Percentiles rank a stretch among this genome's conserved stretches.
Evolutionary conservation across 2,888 invertebrate genomes (phyloP).

Genomic region (Ametastegia equiseti): DNA sequence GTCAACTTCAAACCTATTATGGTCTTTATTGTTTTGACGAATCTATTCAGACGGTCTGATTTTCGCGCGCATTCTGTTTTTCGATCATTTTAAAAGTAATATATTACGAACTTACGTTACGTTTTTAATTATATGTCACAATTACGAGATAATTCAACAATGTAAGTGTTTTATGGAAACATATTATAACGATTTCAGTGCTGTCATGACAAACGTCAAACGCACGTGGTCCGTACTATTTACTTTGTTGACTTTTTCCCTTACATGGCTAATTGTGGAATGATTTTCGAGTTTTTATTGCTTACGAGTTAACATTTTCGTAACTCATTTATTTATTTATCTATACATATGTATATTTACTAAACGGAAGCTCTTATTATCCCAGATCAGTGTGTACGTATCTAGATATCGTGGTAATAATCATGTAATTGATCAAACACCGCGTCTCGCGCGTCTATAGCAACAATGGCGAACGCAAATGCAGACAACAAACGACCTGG

Average conservation of each 20-base stretch:
- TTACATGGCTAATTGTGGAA: too few relatives aligned
- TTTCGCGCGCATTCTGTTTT: neutral
- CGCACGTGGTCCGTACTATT: neutral
- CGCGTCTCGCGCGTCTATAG: slow-evolving; percentile 25
- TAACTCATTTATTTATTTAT: too few relatives aligned
- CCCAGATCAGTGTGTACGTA: neutral
- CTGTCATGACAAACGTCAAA: slow-evolving; percentile 1
- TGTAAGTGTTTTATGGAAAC: neutral
- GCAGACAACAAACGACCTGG: slow-evolving; percentile 64
- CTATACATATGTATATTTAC: too few relatives aligned
- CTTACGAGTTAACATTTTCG: too few relatives aligned
- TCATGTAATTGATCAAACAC: slow-evolving; percentile 49
- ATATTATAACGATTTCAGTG: neutral
- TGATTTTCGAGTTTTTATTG: neutral
- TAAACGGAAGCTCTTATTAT: neutral
- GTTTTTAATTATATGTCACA: neutral
- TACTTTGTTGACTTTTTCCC: too few relatives aligned
- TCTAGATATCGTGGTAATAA: neutral
- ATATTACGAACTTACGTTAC: neutral
- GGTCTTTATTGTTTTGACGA: neutral
- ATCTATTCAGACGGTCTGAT: neutral
- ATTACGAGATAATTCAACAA: neutral
- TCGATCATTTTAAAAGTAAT: neutral
- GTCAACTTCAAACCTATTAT: slow-evolving; percentile 1
- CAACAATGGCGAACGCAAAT: slow-evolving; percentile 63